phyloP scores from a whole-genome alignment of 2,888 invertebrate genomes.

The Trissolcus japonicus region DNA sequence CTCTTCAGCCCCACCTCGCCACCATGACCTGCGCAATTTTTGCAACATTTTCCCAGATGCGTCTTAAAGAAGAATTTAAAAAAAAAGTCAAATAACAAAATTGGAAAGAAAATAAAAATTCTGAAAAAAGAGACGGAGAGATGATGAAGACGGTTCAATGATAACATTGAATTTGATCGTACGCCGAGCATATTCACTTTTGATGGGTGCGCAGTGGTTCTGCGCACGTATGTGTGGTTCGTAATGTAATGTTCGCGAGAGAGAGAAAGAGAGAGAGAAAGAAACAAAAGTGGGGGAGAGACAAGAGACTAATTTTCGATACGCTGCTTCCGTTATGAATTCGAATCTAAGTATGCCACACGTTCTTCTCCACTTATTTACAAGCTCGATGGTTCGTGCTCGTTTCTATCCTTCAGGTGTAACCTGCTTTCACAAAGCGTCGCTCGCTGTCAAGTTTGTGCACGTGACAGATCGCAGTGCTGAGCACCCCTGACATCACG shows the following conservation, averaged over 20 bases:
- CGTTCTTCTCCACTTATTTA: constrained; percentile 60
- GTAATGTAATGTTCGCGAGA: constrained; percentile 7
- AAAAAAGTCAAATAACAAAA: too few species aligned
- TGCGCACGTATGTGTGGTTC: constrained; percentile 44
- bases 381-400: constrained; percentile 56
- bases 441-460: constrained; percentile 56
- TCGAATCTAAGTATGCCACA: constrained; percentile 64
- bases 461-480: constrained; percentile 62
- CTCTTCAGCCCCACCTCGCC: too few species aligned
- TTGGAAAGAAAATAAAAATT: too few species aligned
- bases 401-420: constrained; percentile 56
- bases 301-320: constrained; percentile 61
- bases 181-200: constrained; percentile 24
- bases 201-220: constrained; percentile 46
- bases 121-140: too few species aligned
- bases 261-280: constrained; percentile 44
- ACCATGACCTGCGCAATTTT: neutral
- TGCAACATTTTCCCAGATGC: neutral
- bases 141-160: constrained; percentile 25
- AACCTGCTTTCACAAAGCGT: constrained; percentile 59
- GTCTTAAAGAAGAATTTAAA: too few species aligned
- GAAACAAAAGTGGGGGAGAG: constrained; percentile 50
- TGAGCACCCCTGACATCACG: constrained; percentile 66
- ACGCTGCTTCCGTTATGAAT: constrained; percentile 64
- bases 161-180: constrained; percentile 35